A percentile compares a stretch with the other conserved stretches of the same genome.
Evolutionary conservation across 2,113 vertebrate genomes (phyloP).

Genomic region (Piprites chloris): DNA sequence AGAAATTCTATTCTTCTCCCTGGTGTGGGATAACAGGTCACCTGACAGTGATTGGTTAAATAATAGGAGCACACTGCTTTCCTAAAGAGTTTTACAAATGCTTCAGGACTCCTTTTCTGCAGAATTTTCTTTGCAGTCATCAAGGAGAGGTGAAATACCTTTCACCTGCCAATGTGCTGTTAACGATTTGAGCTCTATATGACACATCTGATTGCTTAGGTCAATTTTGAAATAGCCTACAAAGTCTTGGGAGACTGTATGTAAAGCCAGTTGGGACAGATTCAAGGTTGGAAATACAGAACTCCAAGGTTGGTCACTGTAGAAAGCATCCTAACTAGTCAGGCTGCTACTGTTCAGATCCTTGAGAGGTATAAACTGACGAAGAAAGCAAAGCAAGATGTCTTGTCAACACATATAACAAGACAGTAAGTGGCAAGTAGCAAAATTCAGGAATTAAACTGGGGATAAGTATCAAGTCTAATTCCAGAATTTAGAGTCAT

Average conservation of each 20-base stretch:
- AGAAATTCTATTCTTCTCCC: not conserved
- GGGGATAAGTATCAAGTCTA: not conserved
- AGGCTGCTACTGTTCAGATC: not conserved
- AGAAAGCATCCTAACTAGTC: not conserved
- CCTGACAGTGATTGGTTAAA: not conserved
- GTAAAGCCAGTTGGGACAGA: slow-evolving; percentile 49
- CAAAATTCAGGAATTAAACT: not conserved
- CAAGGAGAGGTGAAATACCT: not conserved
- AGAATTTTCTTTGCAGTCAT: not conserved
- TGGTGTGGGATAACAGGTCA: not conserved
- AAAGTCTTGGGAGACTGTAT: slow-evolving; percentile 28
- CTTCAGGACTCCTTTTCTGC: not conserved
- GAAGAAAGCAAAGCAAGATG: not conserved
- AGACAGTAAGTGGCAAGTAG: not conserved
- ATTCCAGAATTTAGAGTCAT: not conserved
- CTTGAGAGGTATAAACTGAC: not conserved
- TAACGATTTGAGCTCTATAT: not conserved
- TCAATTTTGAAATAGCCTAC: slow-evolving; percentile 57
- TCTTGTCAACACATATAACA: not conserved
- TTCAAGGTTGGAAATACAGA: slow-evolving; percentile 55
- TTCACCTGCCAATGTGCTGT: not conserved
- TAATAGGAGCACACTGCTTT: not conserved
- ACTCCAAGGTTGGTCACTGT: not conserved
- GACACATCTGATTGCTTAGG: slow-evolving; percentile 22
- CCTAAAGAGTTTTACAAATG: not conserved